These are phyloP conservation scores for Parelbella ahira DNA, from an alignment of 2,888 invertebrate species.

Conservation along the genomic window DNA sequence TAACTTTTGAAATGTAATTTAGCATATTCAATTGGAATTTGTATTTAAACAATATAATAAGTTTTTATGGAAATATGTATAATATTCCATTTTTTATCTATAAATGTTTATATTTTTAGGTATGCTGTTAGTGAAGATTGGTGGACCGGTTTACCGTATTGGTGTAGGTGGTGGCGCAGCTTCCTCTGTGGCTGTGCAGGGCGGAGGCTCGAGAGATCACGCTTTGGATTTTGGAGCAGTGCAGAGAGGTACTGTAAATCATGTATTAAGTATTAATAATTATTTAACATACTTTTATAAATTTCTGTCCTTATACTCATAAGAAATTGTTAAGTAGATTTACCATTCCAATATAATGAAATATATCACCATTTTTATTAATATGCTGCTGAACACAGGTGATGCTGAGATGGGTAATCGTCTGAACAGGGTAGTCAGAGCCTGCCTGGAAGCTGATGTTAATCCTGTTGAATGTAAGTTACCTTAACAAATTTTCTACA, in stretches of 20 bases:
- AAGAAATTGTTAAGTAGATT: no score
- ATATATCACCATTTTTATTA: not conserved
- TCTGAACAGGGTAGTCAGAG: slow-evolving; percentile 94
- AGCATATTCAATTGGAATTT: no score
- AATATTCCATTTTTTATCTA: no score
- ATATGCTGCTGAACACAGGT: slow-evolving; percentile 51
- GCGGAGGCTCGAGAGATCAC: slow-evolving; percentile 83
- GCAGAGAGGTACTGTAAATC: slow-evolving; percentile 93
- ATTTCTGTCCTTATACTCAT: no score
- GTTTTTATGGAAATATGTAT: no score
- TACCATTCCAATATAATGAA: no score
- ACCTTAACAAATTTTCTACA: not conserved
- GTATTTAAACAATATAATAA: no score
- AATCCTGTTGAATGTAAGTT: slow-evolving; percentile 89
- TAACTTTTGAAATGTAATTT: no score
- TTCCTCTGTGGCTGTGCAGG: slow-evolving; percentile 96
- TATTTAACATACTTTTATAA: no score
- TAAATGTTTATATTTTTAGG: slow-evolving; percentile 72
- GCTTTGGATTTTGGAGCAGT: slow-evolving; percentile 98
- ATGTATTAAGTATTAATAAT: no score
- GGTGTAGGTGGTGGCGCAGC: slow-evolving; percentile 99
- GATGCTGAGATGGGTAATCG: slow-evolving; percentile 99
- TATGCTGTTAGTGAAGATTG: slow-evolving; percentile 96
- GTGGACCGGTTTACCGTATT: slow-evolving; percentile 98
- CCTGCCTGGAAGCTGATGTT: slow-evolving; percentile 90